Conservation (phyloP, 1,140 invertebrate genomes). For the Lepeophtheirus salmonis region DNA sequence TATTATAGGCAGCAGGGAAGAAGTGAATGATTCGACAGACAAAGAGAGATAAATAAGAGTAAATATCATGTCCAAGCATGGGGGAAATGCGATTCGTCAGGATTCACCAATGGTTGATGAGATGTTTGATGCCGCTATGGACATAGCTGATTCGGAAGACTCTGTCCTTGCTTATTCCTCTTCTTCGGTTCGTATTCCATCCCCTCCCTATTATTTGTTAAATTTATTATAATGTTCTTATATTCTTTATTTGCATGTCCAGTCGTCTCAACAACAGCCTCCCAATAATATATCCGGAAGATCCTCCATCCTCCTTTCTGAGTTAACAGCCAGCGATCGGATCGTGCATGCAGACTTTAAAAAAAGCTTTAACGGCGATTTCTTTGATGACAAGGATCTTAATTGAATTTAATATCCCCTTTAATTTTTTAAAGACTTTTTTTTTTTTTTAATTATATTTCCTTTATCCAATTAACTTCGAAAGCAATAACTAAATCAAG, state of each 20-base stretch:
- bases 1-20: too few relatives aligned
- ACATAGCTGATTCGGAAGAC: conserved; percentile 10
- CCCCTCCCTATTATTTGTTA: too few relatives aligned
- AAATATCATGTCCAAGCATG: background rate
- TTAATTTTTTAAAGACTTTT: too few relatives aligned
- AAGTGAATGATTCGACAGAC: too few relatives aligned
- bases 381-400: conserved; percentile 6
- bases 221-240: too few relatives aligned
- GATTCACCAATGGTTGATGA: conserved; percentile 15
- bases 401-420: too few relatives aligned
- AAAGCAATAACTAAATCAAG: too few relatives aligned
- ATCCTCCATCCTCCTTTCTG: background rate
- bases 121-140: conserved; percentile 12
- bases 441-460: too few relatives aligned
- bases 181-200: too few relatives aligned
- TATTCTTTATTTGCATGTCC: background rate
- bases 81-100: background rate
- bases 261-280: background rate
- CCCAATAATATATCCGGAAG: background rate
- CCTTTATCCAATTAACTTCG: too few relatives aligned
- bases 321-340: conserved; percentile 2
- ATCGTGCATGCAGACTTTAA: conserved; percentile 7
- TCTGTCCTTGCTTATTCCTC: conserved; percentile 5
- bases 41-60: too few relatives aligned
- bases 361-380: conserved; percentile 3